A percentile compares a stretch with the other conserved stretches of the same genome.
phyloP scores from a whole-genome alignment of 2,113 vertebrate genomes.

The Stegostoma tigrinum region DNA sequence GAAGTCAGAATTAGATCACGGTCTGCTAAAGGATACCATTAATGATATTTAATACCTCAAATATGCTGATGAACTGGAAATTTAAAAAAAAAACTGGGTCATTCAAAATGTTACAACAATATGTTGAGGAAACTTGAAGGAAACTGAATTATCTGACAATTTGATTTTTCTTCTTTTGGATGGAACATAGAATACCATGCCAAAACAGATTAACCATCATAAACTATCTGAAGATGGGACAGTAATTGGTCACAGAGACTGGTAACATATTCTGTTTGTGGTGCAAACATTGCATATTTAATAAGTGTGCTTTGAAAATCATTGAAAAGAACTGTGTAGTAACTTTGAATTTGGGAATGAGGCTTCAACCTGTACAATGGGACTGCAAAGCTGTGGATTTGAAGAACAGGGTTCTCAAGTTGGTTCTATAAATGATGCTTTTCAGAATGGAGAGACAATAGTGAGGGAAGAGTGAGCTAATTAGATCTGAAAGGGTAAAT shows the following conservation, averaged over 20 bases:
- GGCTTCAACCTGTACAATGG: background rate
- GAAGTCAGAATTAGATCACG: background rate
- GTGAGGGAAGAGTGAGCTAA: background rate
- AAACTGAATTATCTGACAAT: constrained; percentile 16
- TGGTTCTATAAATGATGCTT: background rate
- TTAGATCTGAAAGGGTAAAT: background rate
- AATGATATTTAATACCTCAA: background rate
- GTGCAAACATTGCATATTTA: background rate
- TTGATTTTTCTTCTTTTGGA: background rate
- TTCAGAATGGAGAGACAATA: background rate
- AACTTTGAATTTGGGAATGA: background rate
- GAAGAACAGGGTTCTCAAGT: background rate
- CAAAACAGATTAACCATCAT: background rate
- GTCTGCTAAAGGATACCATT: background rate
- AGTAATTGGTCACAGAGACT: background rate
- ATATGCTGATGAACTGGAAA: background rate
- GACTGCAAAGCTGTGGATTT: background rate
- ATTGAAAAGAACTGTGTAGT: background rate
- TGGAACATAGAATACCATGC: background rate
- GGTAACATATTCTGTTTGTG: background rate
- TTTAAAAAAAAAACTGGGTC: no score
- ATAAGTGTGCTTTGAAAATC: constrained; percentile 17
- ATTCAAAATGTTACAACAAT: background rate
- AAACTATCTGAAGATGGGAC: background rate
- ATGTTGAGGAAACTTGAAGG: background rate